Percentiles rank a stretch among this genome's conserved stretches.
Conservation (phyloP, 2,888 invertebrate species). For the Volucella zonaria region DNA sequence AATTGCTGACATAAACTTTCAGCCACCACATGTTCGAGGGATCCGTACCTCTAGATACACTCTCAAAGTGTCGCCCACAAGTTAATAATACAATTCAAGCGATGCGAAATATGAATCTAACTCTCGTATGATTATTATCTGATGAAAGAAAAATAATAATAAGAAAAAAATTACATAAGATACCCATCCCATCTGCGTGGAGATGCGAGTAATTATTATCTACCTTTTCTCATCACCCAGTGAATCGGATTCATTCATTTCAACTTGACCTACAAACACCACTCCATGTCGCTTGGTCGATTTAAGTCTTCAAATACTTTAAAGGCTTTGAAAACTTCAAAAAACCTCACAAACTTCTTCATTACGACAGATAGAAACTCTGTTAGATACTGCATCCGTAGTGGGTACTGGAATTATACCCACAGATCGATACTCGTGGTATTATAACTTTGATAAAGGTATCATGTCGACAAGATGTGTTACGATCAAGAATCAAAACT, state of each 20-base stretch:
- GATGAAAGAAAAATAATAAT: no score
- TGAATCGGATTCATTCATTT: conserved; percentile 31
- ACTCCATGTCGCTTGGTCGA: background rate
- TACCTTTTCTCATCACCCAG: background rate
- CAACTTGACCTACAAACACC: conserved; percentile 55
- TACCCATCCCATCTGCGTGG: conserved; percentile 21
- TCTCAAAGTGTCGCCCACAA: conserved; percentile 12
- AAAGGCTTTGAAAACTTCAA: no score
- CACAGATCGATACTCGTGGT: no score
- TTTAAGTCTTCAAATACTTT: no score
- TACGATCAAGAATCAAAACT: conserved; percentile 2
- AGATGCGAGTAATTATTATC: conserved; percentile 7
- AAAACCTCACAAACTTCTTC: no score
- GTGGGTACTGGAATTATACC: background rate
- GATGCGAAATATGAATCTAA: conserved; percentile 10
- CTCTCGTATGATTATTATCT: no score
- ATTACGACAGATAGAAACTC: background rate
- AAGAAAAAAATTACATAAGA: conserved; percentile 31
- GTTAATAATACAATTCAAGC: background rate
- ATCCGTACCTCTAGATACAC: no score
- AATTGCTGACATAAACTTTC: conserved; percentile 17
- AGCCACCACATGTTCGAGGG: background rate
- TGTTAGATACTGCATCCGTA: conserved; percentile 2
- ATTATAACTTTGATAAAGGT: background rate
- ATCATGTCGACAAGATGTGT: background rate